phyloP scores from a whole-genome alignment of 35 echinoderm and acorn worm species.

The Acanthaster planci region DNA sequence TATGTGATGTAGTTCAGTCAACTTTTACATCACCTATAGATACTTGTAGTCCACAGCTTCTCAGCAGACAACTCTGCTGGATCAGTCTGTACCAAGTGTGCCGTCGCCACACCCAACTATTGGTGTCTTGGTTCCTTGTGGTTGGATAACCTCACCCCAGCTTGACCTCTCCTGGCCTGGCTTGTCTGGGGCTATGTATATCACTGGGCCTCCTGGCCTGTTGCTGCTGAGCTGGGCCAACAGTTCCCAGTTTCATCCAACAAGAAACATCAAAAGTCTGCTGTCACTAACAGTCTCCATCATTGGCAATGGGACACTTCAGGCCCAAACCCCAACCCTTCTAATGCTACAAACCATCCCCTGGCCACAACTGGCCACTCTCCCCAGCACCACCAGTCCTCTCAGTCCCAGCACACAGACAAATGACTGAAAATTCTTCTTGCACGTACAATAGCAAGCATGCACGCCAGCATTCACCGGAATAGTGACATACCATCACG shows the following conservation, averaged over 20 bases:
- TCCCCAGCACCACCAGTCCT: neutral
- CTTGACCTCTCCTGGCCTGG: constrained; percentile 12
- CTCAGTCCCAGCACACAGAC: neutral
- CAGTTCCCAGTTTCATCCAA: neutral
- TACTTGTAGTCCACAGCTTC: neutral
- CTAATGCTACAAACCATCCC: constrained; percentile 27
- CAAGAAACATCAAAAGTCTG: neutral
- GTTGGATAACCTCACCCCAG: neutral
- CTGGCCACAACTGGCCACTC: constrained; percentile 1
- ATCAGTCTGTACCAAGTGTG: neutral
- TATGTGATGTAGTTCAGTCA: too few relatives aligned
- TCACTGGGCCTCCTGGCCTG: neutral
- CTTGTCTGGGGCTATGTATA: neutral
- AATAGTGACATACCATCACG: constrained; percentile 28
- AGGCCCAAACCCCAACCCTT: neutral
- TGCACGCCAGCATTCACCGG: neutral
- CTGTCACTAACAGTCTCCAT: neutral
- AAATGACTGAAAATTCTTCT: neutral
- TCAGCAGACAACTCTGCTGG: neutral
- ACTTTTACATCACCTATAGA: neutral
- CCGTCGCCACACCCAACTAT: neutral
- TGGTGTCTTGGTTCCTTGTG: neutral
- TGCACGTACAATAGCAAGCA: neutral
- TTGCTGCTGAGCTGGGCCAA: neutral
- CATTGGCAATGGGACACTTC: neutral